phyloP scores from a whole-genome alignment of 1,140 invertebrate genomes.

The Leptestheria dahalacensis region DNA sequence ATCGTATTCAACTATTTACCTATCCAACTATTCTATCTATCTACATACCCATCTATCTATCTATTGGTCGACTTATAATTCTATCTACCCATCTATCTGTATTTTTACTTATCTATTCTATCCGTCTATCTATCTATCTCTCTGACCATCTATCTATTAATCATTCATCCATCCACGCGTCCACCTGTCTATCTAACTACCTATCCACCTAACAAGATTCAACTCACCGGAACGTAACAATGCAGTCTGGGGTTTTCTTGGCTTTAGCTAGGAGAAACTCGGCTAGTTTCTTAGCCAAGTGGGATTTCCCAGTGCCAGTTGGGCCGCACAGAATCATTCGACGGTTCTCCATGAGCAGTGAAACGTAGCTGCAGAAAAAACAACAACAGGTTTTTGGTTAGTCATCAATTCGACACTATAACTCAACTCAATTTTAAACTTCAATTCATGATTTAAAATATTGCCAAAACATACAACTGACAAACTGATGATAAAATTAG shows the following conservation, averaged over 20 bases:
- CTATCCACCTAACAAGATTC: background rate
- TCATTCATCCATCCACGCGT: too few species aligned
- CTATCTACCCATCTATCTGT: too few species aligned
- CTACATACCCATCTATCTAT: too few species aligned
- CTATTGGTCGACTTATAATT: too few species aligned
- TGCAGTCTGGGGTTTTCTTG: conserved; percentile 42
- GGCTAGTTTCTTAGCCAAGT: conserved; percentile 84
- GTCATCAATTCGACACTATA: background rate
- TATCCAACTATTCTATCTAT: too few species aligned
- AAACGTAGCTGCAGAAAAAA: conserved; percentile 45
- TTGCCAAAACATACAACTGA: background rate
- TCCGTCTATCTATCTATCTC: too few species aligned
- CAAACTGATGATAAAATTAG: background rate
- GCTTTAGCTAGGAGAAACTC: conserved; percentile 62
- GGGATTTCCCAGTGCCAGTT: conserved; percentile 93
- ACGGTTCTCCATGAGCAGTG: conserved; percentile 74
- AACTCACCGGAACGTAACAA: conserved; percentile 69
- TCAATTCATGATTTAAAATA: background rate
- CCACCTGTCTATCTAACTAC: too few species aligned
- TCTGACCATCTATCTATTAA: too few species aligned
- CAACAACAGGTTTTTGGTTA: conserved; percentile 8
- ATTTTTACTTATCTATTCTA: too few species aligned
- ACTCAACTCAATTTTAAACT: background rate
- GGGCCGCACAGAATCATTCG: conserved; percentile 90
- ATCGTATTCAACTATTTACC: too few species aligned